Evolutionary conservation across 1,140 invertebrate genomes (phyloP), one percentile per base, ranked within the genome.

Genomic region (Caenorhabditis inopinata): DNA sequence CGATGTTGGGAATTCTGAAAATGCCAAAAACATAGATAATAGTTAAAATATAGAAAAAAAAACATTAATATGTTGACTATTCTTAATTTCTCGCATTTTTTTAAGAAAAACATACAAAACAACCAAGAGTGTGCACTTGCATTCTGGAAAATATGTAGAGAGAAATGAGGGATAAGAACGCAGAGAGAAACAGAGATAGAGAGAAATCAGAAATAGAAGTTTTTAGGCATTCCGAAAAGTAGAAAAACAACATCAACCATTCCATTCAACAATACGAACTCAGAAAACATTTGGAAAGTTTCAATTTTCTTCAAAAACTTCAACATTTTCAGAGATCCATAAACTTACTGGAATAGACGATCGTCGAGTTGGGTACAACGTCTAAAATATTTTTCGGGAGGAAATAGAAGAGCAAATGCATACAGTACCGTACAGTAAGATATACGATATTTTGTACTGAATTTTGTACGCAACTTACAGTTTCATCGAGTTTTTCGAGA

Each of bases 1-100:
- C 78, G 94, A 96, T 1, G 96, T 98, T 84, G 96, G 95, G 90
- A 99, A 99, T 92, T 97, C 95, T 96, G 89, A 29, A 89, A 46
- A n/a, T n/a, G n/a, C n/a, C n/a, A n/a, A n/a, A n/a, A n/a, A n/a
- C 14, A 47, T 12, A n/a, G 5, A 47, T 16, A 7, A 12, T 18
- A 47, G 3, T 47, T 18, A 4, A 16, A 47, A 5, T n/a, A 6
- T 3, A 47, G 18, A 47, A 18, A 47, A 47, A 47, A 47, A 12
- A 47, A 47, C 46, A 47, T 47, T 16, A 5, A 47, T n/a, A n/a
- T n/a, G n/a, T n/a, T n/a, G n/a, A n/a, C n/a, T n/a, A n/a, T n/a
- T n/a, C n/a, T n/a, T n/a, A n/a, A n/a, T n/a, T n/a, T n/a, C n/a
- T n/a, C n/a, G n/a, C n/a, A n/a, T n/a, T n/a, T n/a, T n/a, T n/a